Base-by-base conservation (phyloP, 2,797 vertebrate genomes). In the Melanotaenia nigrans region DNA sequence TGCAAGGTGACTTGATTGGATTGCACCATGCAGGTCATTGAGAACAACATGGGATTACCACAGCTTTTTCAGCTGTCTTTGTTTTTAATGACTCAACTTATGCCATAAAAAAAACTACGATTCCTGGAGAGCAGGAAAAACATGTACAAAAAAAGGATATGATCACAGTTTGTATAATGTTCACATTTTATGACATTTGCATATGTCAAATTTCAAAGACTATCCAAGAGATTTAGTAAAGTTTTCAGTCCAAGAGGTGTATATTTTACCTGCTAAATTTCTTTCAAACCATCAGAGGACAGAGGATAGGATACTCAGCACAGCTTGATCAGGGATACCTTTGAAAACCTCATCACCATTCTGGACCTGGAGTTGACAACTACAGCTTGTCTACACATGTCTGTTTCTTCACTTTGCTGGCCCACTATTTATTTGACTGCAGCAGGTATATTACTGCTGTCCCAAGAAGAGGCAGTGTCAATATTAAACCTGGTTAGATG, bases 21-120 rank as follows among this genome's bases (percentile, higher is more conserved):
- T 86, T 88, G 79, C 51, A 78, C 49, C 74, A 68, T 67, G 51
- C 61, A 53, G 79, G 82, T 89, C 76, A 49, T 71, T 66, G 69
- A 74, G 66, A 80, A 77, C 79, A 84, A 69, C 65, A 71, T 75
- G 71, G 71, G 88, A 89, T 90, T 90, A 91, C 36, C 42, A 62
- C 24, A 55, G 76, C 69, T 73, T 78, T 77, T 68, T 72, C 55
- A 64, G 47, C 67, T 61, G 25, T 78, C 30, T 71, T 42, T 71
- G 62, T 69, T 64, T 68, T 73, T 71, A 78, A 73, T 73, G 75
- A 79, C 56, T 77, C 56, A 70, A 74, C 18, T 32, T 51, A 12
- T n/a, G 30, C 51, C 0, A 12, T 69, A 73, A 82, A 57, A 56
- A 60, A 35, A 67, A 36, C 11, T 8, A 20, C 11, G 65, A 25